Evolutionary conservation across 2,888 invertebrate species (phyloP), one percentile per base, ranked within the genome.

Genomic region (Pimpla rufipes): DNA sequence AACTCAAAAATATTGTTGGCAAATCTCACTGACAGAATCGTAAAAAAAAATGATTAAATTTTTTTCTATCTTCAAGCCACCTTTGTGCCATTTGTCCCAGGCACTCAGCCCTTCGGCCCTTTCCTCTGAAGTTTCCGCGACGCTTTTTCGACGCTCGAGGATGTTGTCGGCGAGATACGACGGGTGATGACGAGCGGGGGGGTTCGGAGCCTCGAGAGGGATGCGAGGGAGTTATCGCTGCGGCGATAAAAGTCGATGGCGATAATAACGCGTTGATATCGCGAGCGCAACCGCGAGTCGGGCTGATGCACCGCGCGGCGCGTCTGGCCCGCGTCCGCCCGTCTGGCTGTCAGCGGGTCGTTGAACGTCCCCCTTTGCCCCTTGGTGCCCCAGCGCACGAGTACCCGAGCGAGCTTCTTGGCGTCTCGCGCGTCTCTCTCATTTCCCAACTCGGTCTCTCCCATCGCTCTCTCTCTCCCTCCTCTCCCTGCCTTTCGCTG

Each of bases 371-470:
- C 94, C 94, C 94, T 94, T 95, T 95, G 88, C 92, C 94, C 94
- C 94, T 94, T 94, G 95, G 95, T 95, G 95, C 95, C 96, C 96
- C 94, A 95, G 95, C 70, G 21, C 71, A 47, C 29, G 45, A 70
- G 74, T 50, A 57, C 45, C 62, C 42, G 80, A 85, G 64, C 42
- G 80, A 85, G 64, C 62, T 79, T 64, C 62, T n/a, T 68, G 57
- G 73, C 13, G 45, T 68, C 42, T 57, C 47, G 11, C 11, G 18
- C 23, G 18, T 47, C 10, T 55, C 57, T 55, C 67, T 62, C 37
- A 59, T 50, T 59, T n/a, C 16, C 6, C 23, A 8, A 55, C 21
- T 57, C 10, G 10, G 40, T n/a, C 70, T 62, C 68, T 55, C 37
- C 18, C 11, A 45, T 37, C 40, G 18, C 55, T 67, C 59, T 74